Conservation (phyloP, 2,888 invertebrate species). For the Yponomeuta cagnagella region DNA sequence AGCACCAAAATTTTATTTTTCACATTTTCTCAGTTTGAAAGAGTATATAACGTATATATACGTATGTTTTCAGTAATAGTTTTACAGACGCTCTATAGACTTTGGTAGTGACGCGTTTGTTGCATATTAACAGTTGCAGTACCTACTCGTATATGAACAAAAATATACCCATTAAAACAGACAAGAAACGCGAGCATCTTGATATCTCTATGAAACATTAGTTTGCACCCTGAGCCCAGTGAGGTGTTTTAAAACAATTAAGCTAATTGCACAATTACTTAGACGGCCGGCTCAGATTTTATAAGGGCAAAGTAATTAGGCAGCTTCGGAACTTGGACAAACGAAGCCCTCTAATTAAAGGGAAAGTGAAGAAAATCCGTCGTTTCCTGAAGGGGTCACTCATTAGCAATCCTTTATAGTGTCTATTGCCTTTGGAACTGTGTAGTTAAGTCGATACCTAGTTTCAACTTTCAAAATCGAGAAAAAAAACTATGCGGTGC, state of each 20-base stretch:
- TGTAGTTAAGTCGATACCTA: neutral
- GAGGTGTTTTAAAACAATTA: constrained; percentile 17
- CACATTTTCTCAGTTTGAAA: too few species aligned
- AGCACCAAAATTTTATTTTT: too few species aligned
- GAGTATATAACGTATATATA: too few species aligned
- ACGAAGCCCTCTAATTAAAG: constrained; percentile 67
- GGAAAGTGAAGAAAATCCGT: constrained; percentile 29
- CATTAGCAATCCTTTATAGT: constrained; percentile 67
- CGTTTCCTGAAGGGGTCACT: constrained; percentile 33
- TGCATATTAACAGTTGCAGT: too few species aligned
- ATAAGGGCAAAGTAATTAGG: constrained; percentile 18
- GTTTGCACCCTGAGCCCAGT: neutral
- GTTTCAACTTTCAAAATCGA: too few species aligned
- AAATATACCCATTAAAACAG: neutral
- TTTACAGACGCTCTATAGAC: too few species aligned
- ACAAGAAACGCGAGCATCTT: neutral
- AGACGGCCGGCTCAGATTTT: constrained; percentile 18
- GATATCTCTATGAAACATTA: neutral
- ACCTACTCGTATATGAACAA: too few species aligned
- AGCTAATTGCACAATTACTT: constrained; percentile 21
- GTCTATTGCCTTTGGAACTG: neutral
- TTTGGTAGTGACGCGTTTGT: too few species aligned
- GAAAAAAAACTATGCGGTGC: too few species aligned
- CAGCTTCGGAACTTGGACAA: constrained; percentile 49
- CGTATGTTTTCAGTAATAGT: too few species aligned